Percentiles rank a stretch among this genome's conserved stretches.
Evolutionary conservation across 2,797 vertebrate genomes (phyloP).

Genomic region (Sternotherus odoratus): DNA sequence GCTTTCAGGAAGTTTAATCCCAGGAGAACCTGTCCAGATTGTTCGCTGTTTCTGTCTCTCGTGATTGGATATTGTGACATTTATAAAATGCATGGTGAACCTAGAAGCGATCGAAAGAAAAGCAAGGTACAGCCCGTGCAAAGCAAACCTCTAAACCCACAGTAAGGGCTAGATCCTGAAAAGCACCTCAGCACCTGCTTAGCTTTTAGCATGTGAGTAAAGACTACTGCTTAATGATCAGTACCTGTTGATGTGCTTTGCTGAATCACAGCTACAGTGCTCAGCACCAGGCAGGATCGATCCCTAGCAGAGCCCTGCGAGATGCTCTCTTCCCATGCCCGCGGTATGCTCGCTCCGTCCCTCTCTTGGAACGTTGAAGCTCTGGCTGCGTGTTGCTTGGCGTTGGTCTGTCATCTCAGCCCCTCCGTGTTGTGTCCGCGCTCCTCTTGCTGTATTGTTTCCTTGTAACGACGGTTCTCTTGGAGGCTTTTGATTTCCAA

Average conservation of each 20-base stretch:
- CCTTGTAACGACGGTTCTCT: not conserved
- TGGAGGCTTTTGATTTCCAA: fast-evolving
- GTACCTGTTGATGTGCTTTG: not conserved
- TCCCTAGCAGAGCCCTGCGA: not conserved
- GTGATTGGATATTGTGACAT: not conserved
- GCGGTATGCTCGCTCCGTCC: not conserved
- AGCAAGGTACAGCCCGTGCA: not conserved
- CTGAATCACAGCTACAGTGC: not conserved
- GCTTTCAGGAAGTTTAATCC: conserved; percentile 1
- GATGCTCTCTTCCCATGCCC: not conserved
- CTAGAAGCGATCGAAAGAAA: not conserved
- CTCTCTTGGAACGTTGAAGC: not conserved
- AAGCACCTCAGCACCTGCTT: not conserved
- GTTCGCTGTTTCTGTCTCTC: not conserved
- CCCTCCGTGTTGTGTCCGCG: not conserved
- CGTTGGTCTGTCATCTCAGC: not conserved
- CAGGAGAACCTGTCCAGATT: not conserved
- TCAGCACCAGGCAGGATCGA: not conserved
- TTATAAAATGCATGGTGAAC: not conserved
- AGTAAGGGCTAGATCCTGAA: not conserved
- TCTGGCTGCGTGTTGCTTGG: not conserved
- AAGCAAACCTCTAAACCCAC: too few species aligned
- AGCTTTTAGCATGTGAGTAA: not conserved
- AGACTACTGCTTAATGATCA: fast-evolving
- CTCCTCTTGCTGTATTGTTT: not conserved